A percentile compares a stretch with the other conserved stretches of the same genome.
These are phyloP conservation scores for Chrysotoxum bicinctum DNA, from an alignment of 2,888 invertebrate species.

Conservation along the genomic window DNA sequence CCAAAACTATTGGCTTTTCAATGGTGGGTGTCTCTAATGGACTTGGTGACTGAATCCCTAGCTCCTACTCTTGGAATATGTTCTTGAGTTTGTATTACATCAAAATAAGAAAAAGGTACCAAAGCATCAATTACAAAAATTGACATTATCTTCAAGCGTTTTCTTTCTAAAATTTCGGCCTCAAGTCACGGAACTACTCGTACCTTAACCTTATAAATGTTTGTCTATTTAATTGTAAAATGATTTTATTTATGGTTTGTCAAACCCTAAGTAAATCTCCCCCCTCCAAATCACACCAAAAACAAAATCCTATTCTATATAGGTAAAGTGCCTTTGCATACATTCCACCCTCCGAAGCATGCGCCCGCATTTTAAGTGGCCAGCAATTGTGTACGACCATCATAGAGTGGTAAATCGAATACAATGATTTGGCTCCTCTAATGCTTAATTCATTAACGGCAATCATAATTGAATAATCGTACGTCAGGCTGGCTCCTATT, in stretches of 20 bases:
- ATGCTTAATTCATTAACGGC: conserved; percentile 69
- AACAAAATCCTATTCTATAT: neutral
- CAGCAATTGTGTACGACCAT: neutral
- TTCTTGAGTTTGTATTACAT: no score
- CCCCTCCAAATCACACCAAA: neutral
- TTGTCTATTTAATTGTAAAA: no score
- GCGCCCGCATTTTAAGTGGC: conserved; percentile 51
- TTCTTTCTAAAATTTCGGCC: no score
- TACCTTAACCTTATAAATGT: no score
- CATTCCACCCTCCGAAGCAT: neutral
- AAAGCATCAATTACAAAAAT: no score
- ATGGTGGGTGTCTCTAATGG: no score
- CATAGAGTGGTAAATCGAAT: conserved; percentile 43
- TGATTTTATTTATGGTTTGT: neutral
- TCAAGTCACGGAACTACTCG: no score
- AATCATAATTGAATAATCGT: conserved; percentile 70
- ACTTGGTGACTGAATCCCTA: no score
- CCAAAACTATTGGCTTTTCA: no score
- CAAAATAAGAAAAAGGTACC: no score
- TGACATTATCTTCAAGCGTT: no score
- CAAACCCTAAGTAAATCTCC: neutral
- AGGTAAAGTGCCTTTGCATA: neutral
- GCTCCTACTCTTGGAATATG: no score
- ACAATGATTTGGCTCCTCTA: conserved; percentile 50
- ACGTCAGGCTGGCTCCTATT: conserved; percentile 42